phyloP scores from a whole-genome alignment of 1,140 invertebrate genomes.

The Caenorhabditis brenneri region DNA sequence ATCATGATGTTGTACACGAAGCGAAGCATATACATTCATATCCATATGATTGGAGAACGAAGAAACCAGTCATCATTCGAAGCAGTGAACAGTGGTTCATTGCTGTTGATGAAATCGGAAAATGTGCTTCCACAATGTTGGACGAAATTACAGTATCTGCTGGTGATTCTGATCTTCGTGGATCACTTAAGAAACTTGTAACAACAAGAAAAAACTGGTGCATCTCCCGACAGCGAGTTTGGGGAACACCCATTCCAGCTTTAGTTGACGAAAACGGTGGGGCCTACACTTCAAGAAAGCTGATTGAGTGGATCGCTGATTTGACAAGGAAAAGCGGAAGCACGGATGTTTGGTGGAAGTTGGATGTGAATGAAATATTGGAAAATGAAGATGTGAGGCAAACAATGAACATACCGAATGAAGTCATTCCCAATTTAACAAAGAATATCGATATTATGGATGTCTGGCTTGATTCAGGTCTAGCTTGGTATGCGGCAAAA shows the following conservation, averaged over 20 bases:
- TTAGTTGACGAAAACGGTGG: slow-evolving; percentile 72
- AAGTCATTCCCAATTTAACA: slow-evolving; percentile 52
- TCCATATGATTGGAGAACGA: slow-evolving; percentile 97
- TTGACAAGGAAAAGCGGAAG: slow-evolving; percentile 78
- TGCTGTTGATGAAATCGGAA: slow-evolving; percentile 81
- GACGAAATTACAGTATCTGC: slow-evolving; percentile 52
- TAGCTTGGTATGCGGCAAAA: slow-evolving; percentile 80
- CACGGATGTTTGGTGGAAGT: slow-evolving; percentile 87
- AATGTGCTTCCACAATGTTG: slow-evolving; percentile 60
- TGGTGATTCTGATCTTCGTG: slow-evolving; percentile 54
- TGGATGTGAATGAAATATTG: slow-evolving; percentile 73
- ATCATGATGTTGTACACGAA: slow-evolving; percentile 76
- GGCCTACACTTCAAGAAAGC: not conserved
- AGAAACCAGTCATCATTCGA: slow-evolving; percentile 88
- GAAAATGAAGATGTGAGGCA: slow-evolving; percentile 55
- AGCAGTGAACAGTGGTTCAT: slow-evolving; percentile 97
- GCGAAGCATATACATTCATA: slow-evolving; percentile 84
- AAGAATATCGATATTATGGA: slow-evolving; percentile 86
- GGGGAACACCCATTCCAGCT: slow-evolving; percentile 96
- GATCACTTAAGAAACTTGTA: slow-evolving; percentile 72
- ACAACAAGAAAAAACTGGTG: slow-evolving; percentile 89
- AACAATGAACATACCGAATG: not conserved
- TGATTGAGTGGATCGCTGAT: slow-evolving; percentile 76
- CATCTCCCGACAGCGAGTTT: slow-evolving; percentile 91
- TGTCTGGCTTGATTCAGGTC: slow-evolving; percentile 98